Conservation (phyloP, 2,113 vertebrate species). For the Bungarus multicinctus region DNA sequence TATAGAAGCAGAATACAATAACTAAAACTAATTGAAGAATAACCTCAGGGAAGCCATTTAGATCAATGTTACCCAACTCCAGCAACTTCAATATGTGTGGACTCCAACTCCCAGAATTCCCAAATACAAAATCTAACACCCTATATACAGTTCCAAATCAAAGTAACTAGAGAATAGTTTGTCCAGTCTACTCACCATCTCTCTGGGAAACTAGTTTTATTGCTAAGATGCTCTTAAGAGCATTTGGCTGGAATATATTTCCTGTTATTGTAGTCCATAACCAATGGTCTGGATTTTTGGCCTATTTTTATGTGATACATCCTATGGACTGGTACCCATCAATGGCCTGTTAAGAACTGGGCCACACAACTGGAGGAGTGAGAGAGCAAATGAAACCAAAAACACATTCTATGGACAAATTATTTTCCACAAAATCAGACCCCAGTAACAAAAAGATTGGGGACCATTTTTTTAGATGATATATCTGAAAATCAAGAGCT, state of each 20-base stretch:
- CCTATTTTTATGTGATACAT: background rate
- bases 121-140: background rate
- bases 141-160: background rate
- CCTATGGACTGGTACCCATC: no score
- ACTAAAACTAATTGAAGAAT: background rate
- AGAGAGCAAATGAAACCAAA: no score
- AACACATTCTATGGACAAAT: no score
- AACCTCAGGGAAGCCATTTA: background rate
- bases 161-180: background rate
- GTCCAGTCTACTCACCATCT: background rate
- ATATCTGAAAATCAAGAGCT: background rate
- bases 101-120: background rate
- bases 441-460: no score
- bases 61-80: background rate
- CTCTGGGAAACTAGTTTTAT: background rate
- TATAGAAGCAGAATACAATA: background rate
- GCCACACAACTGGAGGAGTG: no score
- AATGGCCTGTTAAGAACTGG: no score
- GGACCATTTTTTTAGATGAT: background rate
- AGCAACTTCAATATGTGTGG: background rate
- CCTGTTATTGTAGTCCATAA: background rate
- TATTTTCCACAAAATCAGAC: no score
- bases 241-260: background rate
- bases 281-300: background rate
- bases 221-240: background rate